These are phyloP conservation scores for Lacanobia oleracea DNA, from an alignment of 2,888 invertebrate species.

Conservation along the genomic window DNA sequence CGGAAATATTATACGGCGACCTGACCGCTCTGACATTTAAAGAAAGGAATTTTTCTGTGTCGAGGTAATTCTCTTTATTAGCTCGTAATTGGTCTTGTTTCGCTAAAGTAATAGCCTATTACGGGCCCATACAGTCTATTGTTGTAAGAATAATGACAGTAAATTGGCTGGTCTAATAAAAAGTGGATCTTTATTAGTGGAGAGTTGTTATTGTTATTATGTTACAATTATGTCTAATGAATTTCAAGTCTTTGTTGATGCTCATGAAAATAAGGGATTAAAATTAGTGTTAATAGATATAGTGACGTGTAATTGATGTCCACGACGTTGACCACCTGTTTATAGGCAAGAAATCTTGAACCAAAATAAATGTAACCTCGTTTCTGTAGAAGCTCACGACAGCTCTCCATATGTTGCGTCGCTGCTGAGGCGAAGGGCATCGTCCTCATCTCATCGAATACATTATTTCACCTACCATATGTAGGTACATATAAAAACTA, in stretches of 20 bases:
- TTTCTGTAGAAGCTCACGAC: conserved; percentile 76
- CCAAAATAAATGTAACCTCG: conserved; percentile 79
- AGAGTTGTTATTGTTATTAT: conserved; percentile 34
- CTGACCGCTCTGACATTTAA: conserved; percentile 72
- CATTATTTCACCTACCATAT: conserved; percentile 28
- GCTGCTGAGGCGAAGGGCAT: conserved; percentile 73
- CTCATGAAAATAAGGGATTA: background rate
- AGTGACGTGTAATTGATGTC: conserved; percentile 29
- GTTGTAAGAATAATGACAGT: conserved; percentile 54
- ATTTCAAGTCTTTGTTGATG: conserved; percentile 1
- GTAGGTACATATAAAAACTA: conserved; percentile 26
- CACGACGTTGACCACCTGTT: conserved; percentile 45
- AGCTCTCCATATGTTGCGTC: conserved; percentile 72
- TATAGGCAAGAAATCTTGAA: conserved; percentile 72
- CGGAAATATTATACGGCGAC: conserved; percentile 73
- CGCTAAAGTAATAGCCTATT: conserved; percentile 70
- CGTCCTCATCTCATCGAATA: conserved; percentile 71
- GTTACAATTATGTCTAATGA: conserved; percentile 25
- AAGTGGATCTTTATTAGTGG: conserved; percentile 38
- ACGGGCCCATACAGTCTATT: conserved; percentile 48
- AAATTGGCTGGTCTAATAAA: conserved; percentile 52
- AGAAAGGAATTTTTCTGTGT: conserved; percentile 69
- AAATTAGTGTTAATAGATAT: background rate
- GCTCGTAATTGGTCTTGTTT: conserved; percentile 76
- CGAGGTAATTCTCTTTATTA: conserved; percentile 70